Evolutionary conservation across 2,113 vertebrate species (phyloP).

Genomic region (Regulus satrapa): DNA sequence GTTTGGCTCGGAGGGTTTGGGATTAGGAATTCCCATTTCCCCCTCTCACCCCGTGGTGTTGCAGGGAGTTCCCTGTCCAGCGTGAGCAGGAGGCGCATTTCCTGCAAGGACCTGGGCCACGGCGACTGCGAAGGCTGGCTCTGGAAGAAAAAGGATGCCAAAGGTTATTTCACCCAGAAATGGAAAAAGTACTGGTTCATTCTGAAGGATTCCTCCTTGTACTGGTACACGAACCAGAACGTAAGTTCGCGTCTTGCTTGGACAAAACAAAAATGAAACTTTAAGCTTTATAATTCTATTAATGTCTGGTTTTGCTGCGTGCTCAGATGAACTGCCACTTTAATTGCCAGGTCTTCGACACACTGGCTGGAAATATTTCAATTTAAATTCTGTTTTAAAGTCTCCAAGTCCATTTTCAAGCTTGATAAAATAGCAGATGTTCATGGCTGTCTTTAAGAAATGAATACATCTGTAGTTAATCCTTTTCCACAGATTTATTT

Average conservation of each 20-base stretch:
- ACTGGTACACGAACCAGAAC: conserved; percentile 93
- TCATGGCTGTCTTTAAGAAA: neutral
- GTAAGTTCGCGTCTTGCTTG: conserved; percentile 62
- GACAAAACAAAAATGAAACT: neutral
- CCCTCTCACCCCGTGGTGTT: neutral
- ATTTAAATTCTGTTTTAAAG: neutral
- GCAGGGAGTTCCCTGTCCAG: conserved; percentile 79
- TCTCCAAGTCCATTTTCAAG: neutral
- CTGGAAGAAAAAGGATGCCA: conserved; percentile 90
- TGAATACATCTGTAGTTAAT: neutral
- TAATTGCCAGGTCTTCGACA: neutral
- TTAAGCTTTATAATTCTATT: neutral
- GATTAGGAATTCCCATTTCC: neutral
- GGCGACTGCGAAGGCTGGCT: conserved; percentile 90
- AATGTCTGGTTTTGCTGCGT: neutral
- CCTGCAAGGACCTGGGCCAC: conserved; percentile 87
- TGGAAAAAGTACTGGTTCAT: conserved; percentile 95
- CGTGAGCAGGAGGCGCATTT: conserved; percentile 85
- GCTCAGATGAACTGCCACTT: neutral
- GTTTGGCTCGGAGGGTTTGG: neutral
- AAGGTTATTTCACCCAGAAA: conserved; percentile 88
- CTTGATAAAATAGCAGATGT: neutral
- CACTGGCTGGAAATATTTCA: neutral
- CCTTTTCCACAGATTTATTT: neutral
- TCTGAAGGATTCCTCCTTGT: conserved; percentile 87